A percentile compares a stretch with the other conserved stretches of the same genome.
Evolutionary conservation across 2,113 vertebrate genomes (phyloP).

Genomic region (Platysteira castanea): DNA sequence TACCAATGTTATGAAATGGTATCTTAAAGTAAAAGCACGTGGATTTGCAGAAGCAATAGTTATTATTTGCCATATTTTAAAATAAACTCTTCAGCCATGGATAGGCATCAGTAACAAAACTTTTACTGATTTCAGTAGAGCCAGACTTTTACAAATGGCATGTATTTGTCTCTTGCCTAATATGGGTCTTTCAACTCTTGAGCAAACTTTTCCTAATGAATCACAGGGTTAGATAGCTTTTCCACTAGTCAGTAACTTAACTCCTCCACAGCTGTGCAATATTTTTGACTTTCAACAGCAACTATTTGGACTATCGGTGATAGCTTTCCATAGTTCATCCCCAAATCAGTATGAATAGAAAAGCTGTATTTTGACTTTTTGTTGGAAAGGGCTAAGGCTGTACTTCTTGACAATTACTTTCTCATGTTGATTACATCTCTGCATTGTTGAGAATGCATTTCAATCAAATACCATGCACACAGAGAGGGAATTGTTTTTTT

Average conservation of each 20-base stretch:
- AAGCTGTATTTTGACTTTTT: not conserved
- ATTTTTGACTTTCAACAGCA: conserved; percentile 16
- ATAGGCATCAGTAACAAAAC: not conserved
- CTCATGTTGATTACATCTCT: not conserved
- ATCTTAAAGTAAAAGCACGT: conserved; percentile 1
- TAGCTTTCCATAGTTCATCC: not conserved
- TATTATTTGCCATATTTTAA: not conserved
- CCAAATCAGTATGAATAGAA: not conserved
- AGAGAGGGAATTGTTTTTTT: not conserved
- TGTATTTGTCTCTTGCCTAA: conserved; percentile 43
- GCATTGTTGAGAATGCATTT: not conserved
- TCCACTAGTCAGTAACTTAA: conserved; percentile 44
- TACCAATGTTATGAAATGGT: not conserved
- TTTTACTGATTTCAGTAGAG: not conserved
- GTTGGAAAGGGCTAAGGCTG: not conserved
- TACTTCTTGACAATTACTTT: not conserved
- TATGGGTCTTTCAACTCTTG: conserved; percentile 47
- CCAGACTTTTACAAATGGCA: not conserved
- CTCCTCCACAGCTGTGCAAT: conserved; percentile 30
- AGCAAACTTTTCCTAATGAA: conserved; percentile 63
- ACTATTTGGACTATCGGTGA: not conserved
- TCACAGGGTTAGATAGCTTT: conserved; percentile 52
- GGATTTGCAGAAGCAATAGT: not conserved
- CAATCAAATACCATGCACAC: not conserved
- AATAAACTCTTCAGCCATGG: not conserved